phyloP scores from a whole-genome alignment of 2,113 vertebrate genomes.

The Microcebus tavaratra region DNA sequence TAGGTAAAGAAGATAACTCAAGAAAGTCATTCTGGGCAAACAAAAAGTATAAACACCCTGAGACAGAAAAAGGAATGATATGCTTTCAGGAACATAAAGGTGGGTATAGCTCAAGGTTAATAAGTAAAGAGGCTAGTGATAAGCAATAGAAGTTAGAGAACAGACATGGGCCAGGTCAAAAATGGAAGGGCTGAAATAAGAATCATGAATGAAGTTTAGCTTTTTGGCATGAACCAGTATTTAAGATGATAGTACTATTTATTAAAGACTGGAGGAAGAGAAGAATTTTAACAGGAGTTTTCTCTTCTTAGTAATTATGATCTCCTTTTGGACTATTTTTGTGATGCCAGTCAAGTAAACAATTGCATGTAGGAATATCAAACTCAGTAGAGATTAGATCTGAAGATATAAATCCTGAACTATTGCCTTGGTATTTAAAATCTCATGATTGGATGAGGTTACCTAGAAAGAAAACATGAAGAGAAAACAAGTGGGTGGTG shows the following conservation, averaged over 20 bases:
- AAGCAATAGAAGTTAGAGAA: neutral
- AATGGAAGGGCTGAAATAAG: neutral
- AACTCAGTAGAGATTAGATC: neutral
- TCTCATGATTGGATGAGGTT: neutral
- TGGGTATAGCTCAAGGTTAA: neutral
- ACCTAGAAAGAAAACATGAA: neutral
- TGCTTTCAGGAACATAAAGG: neutral
- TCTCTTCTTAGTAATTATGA: neutral
- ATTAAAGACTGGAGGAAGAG: neutral
- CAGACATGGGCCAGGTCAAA: neutral
- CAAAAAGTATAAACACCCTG: neutral
- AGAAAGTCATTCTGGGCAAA: neutral
- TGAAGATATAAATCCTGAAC: conserved; percentile 1
- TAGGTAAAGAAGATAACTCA: neutral
- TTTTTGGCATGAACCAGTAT: neutral
- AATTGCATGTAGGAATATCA: neutral
- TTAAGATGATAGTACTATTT: neutral
- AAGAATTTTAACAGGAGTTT: neutral
- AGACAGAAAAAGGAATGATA: neutral
- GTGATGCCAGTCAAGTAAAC: neutral
- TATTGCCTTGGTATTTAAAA: neutral
- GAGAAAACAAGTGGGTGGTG: neutral
- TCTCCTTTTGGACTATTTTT: neutral
- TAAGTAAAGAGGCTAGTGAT: neutral
- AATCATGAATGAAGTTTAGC: neutral